Percentiles rank a stretch among this genome's conserved stretches.
phyloP scores from a whole-genome alignment of 2,113 vertebrate genomes.

The Coturnix japonica region DNA sequence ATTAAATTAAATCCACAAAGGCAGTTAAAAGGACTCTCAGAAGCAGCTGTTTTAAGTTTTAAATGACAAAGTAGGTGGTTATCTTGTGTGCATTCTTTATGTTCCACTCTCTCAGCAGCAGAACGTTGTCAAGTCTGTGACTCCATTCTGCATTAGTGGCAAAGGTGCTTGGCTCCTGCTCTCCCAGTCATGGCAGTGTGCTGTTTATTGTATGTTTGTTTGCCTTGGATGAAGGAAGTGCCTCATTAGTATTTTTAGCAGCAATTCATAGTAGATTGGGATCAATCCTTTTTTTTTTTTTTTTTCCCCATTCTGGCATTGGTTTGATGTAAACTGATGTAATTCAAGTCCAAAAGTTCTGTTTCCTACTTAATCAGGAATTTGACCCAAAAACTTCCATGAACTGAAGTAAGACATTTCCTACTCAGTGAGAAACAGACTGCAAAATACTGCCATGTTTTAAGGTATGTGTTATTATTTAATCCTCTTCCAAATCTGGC shows the following conservation, averaged over 20 bases:
- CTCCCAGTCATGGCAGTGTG: background rate
- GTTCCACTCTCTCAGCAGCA: background rate
- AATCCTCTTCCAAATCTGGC: background rate
- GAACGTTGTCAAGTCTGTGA: background rate
- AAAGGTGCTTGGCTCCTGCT: background rate
- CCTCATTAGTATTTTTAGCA: background rate
- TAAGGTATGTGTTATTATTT: background rate
- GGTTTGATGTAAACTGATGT: background rate
- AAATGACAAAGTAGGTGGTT: slow-evolving; percentile 19
- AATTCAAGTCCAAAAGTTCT: background rate
- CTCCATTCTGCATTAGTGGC: background rate
- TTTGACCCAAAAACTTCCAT: background rate
- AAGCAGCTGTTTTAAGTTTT: slow-evolving; percentile 39
- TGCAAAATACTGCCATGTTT: background rate
- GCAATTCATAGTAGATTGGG: no score
- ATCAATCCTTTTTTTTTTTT: background rate
- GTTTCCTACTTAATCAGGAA: background rate
- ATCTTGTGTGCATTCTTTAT: background rate
- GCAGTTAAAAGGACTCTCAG: slow-evolving; percentile 54
- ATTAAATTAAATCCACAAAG: slow-evolving; percentile 34
- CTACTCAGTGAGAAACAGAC: background rate
- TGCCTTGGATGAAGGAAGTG: background rate
- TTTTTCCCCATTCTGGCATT: background rate
- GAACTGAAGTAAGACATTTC: background rate
- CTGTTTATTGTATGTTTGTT: background rate